phyloP scores from a whole-genome alignment of 2,888 invertebrate species.

The Drosophila dives region DNA sequence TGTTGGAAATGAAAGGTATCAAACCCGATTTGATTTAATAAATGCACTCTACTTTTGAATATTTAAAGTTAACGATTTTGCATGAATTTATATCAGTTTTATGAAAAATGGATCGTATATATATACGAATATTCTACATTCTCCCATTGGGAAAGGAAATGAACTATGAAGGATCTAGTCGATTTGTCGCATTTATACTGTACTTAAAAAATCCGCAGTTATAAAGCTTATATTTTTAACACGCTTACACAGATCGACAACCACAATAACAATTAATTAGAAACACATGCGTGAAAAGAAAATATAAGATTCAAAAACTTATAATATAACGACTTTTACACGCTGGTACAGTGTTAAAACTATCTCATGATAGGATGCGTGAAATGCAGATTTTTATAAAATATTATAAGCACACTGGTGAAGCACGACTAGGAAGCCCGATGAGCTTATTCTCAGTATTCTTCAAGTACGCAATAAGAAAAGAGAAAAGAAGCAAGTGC shows the following conservation, averaged over 20 bases:
- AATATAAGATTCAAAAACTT: background rate
- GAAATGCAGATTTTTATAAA: background rate
- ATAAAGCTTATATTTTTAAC: background rate
- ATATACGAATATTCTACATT: background rate
- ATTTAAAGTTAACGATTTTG: background rate
- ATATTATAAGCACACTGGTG: no score
- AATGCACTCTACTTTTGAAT: background rate
- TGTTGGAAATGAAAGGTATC: background rate
- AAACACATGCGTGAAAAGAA: no score
- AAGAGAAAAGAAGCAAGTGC: background rate
- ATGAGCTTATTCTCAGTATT: no score
- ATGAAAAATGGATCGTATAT: background rate
- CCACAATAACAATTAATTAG: background rate
- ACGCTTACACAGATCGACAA: background rate
- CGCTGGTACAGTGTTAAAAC: background rate
- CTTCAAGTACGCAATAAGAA: background rate
- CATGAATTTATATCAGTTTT: background rate
- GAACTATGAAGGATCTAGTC: background rate
- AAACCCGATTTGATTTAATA: background rate
- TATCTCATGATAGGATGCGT: background rate
- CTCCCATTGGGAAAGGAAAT: background rate
- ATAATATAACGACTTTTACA: background rate
- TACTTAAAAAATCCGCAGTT: background rate
- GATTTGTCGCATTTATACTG: background rate
- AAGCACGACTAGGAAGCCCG: no score